These are phyloP conservation scores for Xenus cinereus DNA, from an alignment of 2,113 vertebrate species.

Conservation along the genomic window DNA sequence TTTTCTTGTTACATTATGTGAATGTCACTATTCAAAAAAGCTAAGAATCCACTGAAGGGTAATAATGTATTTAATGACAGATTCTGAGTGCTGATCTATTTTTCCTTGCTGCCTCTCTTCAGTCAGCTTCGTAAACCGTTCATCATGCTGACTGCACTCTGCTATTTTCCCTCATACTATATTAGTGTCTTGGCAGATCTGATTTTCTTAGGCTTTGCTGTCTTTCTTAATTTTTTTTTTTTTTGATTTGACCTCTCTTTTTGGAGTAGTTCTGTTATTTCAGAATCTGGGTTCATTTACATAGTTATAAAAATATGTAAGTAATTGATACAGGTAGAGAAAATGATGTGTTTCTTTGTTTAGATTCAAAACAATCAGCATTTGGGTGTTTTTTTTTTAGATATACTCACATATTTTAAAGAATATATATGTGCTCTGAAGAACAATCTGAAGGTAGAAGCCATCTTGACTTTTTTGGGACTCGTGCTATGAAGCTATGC, in stretches of 20 bases:
- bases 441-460: background rate
- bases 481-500: background rate
- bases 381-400: background rate
- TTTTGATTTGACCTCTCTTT: background rate
- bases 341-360: background rate
- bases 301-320: background rate
- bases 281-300: background rate
- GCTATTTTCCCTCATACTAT: background rate
- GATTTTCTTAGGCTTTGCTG: background rate
- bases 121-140: background rate
- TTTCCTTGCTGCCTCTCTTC: background rate
- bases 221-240: background rate
- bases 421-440: background rate
- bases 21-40: background rate
- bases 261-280: background rate
- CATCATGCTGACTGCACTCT: background rate
- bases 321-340: background rate
- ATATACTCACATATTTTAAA: background rate
- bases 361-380: background rate
- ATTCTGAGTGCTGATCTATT: background rate
- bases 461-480: background rate
- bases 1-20: background rate
- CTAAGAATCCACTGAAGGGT: background rate
- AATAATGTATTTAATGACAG: background rate
- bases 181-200: background rate